These are phyloP conservation scores for Bovichtus diacanthus DNA, from an alignment of 2,797 vertebrate species.

Conservation along the genomic window DNA sequence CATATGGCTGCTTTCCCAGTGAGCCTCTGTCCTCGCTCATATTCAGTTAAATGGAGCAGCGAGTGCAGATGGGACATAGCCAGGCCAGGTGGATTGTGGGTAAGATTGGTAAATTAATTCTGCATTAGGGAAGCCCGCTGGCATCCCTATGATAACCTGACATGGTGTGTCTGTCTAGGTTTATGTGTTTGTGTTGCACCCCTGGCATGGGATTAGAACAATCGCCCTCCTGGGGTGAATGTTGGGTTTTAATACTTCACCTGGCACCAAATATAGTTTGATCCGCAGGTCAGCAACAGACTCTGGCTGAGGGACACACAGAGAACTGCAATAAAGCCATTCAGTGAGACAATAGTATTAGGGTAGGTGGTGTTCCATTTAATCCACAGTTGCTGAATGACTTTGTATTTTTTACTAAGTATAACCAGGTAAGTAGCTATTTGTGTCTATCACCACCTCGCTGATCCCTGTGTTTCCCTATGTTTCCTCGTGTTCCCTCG, in stretches of 20 bases:
- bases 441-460: too few relatives aligned
- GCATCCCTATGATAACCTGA: conserved; percentile 43
- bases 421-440: neutral
- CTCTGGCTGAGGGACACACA: neutral
- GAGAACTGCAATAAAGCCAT: neutral
- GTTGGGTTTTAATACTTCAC: conserved; percentile 33
- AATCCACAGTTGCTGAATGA: neutral
- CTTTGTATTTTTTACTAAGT: neutral
- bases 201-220: conserved; percentile 16
- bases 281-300: conserved; percentile 16
- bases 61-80: conserved; percentile 40
- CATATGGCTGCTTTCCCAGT: conserved; percentile 55
- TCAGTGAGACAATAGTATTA: neutral
- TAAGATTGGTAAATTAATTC: conserved; percentile 70
- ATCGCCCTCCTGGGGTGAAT: neutral
- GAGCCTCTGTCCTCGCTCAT: conserved; percentile 65
- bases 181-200: conserved; percentile 20
- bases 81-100: conserved; percentile 61
- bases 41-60: conserved; percentile 44
- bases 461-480: too few relatives aligned
- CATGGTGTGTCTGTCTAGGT: conserved; percentile 20
- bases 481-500: too few relatives aligned
- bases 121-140: conserved; percentile 67
- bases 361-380: neutral
- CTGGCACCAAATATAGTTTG: conserved; percentile 29